These are phyloP conservation scores for Galeruca laticollis DNA, from an alignment of 2,888 invertebrate species.

Conservation along the genomic window DNA sequence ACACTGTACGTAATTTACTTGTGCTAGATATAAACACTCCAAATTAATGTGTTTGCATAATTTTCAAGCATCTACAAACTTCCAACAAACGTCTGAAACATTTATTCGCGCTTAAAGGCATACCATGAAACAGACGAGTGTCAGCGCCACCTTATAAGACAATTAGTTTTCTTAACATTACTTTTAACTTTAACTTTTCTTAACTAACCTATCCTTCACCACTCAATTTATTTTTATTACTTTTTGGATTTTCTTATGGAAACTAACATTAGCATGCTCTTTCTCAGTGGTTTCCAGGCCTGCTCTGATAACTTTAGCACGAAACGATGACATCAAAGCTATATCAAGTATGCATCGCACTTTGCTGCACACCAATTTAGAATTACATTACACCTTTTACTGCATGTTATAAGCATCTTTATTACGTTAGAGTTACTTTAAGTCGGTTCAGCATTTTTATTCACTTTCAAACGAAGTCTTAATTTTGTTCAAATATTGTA, in stretches of 20 bases:
- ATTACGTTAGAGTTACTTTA: neutral
- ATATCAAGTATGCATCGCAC: slow-evolving; percentile 64
- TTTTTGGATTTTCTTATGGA: slow-evolving; percentile 13
- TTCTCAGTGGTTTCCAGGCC: slow-evolving; percentile 53
- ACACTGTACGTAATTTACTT: no score
- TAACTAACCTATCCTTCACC: neutral
- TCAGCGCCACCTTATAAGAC: neutral
- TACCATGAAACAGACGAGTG: neutral
- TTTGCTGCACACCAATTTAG: slow-evolving; percentile 29
- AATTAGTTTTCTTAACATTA: neutral
- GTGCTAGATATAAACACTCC: no score
- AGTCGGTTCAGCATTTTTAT: neutral
- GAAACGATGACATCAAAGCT: slow-evolving; percentile 61
- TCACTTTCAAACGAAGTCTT: no score
- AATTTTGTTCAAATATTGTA: no score
- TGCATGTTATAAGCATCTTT: neutral
- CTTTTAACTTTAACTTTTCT: neutral
- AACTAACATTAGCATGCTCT: slow-evolving; percentile 31
- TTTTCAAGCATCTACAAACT: neutral
- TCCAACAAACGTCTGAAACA: neutral
- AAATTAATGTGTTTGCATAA: no score
- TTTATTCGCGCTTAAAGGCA: neutral
- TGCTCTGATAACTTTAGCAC: slow-evolving; percentile 59
- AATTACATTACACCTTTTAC: slow-evolving; percentile 9
- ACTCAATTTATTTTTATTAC: slow-evolving; percentile 36